Evolutionary conservation across 2,888 invertebrate species (phyloP).

Genomic region (Spilarctia lutea): DNA sequence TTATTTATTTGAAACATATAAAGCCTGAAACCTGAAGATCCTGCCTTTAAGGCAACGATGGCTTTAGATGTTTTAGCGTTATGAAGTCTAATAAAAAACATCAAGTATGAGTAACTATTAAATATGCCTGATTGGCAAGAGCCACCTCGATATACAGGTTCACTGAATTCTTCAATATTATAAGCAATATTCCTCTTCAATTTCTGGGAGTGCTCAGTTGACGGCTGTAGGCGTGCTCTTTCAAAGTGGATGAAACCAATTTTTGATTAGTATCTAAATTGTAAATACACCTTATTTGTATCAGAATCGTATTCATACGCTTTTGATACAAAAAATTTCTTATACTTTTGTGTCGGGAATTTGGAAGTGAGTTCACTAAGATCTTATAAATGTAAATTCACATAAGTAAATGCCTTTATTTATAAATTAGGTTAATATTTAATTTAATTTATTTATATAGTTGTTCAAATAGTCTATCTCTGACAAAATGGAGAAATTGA

Average conservation of each 20-base stretch:
- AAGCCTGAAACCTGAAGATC: neutral
- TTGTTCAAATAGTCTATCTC: neutral
- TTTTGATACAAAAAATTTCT: neutral
- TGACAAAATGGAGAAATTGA: neutral
- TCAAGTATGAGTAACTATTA: neutral
- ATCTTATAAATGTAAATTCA: neutral
- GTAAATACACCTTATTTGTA: neutral
- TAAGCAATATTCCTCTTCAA: neutral
- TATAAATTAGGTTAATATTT: neutral
- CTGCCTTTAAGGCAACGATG: no score
- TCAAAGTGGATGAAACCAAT: neutral
- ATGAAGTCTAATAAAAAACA: neutral
- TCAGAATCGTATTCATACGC: neutral
- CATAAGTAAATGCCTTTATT: neutral
- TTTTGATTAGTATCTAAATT: neutral
- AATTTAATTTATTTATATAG: neutral
- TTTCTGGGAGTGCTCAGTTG: neutral
- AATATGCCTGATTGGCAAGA: neutral
- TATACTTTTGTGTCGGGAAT: neutral
- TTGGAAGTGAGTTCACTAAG: neutral
- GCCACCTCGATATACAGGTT: neutral
- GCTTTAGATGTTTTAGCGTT: neutral
- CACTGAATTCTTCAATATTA: neutral
- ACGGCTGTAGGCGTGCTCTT: neutral
- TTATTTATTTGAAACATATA: neutral